phyloP scores from a whole-genome alignment of 1,140 invertebrate species.

The Drosophila watanabei region DNA sequence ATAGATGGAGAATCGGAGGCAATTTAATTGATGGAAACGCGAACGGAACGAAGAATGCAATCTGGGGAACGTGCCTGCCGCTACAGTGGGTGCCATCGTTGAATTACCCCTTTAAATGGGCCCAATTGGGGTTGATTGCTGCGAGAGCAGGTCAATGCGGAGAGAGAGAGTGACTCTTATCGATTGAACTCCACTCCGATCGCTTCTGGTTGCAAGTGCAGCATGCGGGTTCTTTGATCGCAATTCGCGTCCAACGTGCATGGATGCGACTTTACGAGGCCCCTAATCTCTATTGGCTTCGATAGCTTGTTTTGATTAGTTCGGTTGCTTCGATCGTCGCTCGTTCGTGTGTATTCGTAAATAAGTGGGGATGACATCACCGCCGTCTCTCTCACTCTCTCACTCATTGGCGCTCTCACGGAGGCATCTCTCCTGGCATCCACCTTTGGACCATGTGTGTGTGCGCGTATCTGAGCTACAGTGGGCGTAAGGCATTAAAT shows the following conservation, averaged over 20 bases:
- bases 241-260: constrained; percentile 37
- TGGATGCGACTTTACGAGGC: constrained; percentile 32
- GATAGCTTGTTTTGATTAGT: constrained; percentile 75
- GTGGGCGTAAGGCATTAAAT: constrained; percentile 30
- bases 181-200: constrained; percentile 23
- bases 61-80: constrained; percentile 27
- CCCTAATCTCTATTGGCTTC: constrained; percentile 63
- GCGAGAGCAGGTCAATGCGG: not conserved
- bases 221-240: constrained; percentile 40
- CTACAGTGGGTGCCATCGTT: constrained; percentile 34
- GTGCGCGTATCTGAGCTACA: constrained; percentile 35
- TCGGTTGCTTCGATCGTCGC: constrained; percentile 23
- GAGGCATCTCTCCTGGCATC: constrained; percentile 40
- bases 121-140: constrained; percentile 19
- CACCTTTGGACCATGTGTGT: constrained; percentile 55
- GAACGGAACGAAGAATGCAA: constrained; percentile 15
- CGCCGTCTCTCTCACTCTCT: constrained; percentile 43
- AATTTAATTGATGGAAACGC: constrained; percentile 43
- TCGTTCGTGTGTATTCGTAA: constrained; percentile 46
- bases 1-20: constrained; percentile 13
- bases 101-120: constrained; percentile 21
- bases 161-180: constrained; percentile 31
- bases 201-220: constrained; percentile 28
- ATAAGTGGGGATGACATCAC: constrained; percentile 75
- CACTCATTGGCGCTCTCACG: constrained; percentile 23